A percentile compares a stretch with the other conserved stretches of the same genome.
Conservation (phyloP, 2,113 vertebrate genomes). For the Eira barbara region DNA sequence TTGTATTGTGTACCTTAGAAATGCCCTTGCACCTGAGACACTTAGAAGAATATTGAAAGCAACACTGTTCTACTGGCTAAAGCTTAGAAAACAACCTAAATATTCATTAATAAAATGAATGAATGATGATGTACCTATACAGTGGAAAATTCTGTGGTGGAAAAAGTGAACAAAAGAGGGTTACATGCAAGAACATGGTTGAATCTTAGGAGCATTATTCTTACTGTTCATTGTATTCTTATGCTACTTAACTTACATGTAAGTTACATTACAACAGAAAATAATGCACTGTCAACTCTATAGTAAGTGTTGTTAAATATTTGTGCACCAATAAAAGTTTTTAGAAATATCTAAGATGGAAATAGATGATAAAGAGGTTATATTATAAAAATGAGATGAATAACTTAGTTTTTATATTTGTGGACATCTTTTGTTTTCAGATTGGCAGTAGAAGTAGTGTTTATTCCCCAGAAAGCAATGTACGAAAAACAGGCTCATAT, state of each 20-base stretch:
- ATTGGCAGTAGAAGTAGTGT: slow-evolving; percentile 95
- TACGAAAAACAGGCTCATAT: slow-evolving; percentile 93
- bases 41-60: not conserved
- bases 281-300: not conserved
- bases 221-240: not conserved
- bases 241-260: not conserved
- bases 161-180: not conserved
- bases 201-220: not conserved
- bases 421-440: slow-evolving; percentile 80
- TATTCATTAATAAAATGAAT: not conserved
- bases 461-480: slow-evolving; percentile 93
- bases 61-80: not conserved
- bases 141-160: not conserved
- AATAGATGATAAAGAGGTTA: not conserved
- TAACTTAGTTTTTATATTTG: not conserved
- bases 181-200: not conserved
- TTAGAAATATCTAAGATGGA: not conserved
- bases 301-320: not conserved
- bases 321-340: not conserved
- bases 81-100: not conserved
- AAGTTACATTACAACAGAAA: not conserved
- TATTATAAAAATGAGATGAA: slow-evolving; percentile 27
- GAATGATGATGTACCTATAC: not conserved
- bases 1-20: not conserved
- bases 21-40: not conserved